Evolutionary conservation across 1,140 invertebrate genomes (phyloP).

Genomic region (Pristionchus pacificus): DNA sequence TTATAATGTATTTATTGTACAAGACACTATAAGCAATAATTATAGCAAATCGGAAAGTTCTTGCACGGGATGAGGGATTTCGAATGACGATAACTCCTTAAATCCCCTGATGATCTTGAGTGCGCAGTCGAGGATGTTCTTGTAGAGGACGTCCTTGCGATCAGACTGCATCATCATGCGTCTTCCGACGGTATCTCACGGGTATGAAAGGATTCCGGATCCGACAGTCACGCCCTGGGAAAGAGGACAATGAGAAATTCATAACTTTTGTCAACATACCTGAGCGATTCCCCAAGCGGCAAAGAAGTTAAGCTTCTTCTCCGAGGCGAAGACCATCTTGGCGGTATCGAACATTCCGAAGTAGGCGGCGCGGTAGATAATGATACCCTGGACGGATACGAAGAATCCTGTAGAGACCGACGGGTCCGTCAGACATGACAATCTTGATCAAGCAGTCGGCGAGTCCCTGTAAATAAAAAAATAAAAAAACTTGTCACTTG

Average conservation of each 20-base stretch:
- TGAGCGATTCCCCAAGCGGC: constrained; percentile 58
- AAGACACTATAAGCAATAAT: too few relatives aligned
- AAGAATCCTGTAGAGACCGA: constrained; percentile 59
- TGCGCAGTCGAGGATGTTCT: constrained; percentile 63
- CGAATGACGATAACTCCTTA: constrained; percentile 61
- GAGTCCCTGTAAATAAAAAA: too few relatives aligned
- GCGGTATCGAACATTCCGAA: constrained; percentile 60
- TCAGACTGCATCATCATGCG: constrained; percentile 65
- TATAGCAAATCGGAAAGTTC: not conserved
- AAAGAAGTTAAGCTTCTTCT: constrained; percentile 58
- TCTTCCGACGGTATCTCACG: constrained; percentile 64
- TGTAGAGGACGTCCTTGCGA: constrained; percentile 64
- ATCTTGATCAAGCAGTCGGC: too few relatives aligned
- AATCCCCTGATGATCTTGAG: constrained; percentile 62
- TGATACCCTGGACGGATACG: constrained; percentile 60
- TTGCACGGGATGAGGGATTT: too few relatives aligned
- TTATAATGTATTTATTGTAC: too few relatives aligned
- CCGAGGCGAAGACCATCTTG: constrained; percentile 52
- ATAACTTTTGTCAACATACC: not conserved
- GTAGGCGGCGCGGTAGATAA: constrained; percentile 60
- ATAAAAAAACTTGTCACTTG: too few relatives aligned
- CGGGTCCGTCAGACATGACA: constrained; percentile 57
- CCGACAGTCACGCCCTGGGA: constrained; percentile 60
- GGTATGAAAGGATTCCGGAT: constrained; percentile 65
- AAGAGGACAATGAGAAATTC: not conserved